Conservation (phyloP, 2,888 invertebrate genomes). For the Kryphioiulus occultus region DNA sequence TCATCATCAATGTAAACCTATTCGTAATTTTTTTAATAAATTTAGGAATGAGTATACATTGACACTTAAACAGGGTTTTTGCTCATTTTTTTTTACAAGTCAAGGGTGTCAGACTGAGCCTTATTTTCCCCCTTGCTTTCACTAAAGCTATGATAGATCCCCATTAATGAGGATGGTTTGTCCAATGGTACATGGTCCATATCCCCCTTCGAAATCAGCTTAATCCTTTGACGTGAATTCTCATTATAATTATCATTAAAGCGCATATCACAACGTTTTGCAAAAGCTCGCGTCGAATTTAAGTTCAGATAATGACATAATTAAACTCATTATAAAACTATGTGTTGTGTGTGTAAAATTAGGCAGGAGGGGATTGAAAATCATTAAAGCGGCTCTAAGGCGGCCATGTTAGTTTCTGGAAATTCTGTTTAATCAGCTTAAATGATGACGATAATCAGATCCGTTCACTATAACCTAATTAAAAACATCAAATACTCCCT, state of each 20-base stretch:
- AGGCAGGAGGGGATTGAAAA: neutral
- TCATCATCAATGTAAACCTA: no score
- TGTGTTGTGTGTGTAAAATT: conserved; percentile 20
- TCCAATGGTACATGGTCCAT: neutral
- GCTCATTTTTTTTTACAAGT: neutral
- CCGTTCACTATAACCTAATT: conserved; percentile 15
- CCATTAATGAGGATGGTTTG: neutral
- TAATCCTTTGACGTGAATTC: conserved; percentile 18
- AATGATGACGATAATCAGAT: neutral
- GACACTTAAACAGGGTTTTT: neutral
- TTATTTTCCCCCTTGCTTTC: neutral
- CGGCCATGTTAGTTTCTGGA: conserved; percentile 3
- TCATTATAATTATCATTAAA: conserved; percentile 35
- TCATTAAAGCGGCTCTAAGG: conserved; percentile 9
- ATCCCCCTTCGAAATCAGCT: neutral
- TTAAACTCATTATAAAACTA: conserved; percentile 30
- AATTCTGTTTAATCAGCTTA: conserved; percentile 35
- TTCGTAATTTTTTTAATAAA: no score
- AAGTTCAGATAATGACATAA: conserved; percentile 25
- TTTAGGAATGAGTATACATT: no score
- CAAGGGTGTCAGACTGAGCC: neutral
- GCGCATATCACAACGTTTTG: conserved; percentile 16
- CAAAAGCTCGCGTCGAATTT: neutral
- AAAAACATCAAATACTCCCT: neutral
- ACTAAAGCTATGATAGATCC: neutral